Evolutionary conservation across 2,888 invertebrate genomes (phyloP), one percentile per base, ranked within the genome.

Genomic region (Machimus rusticus): DNA sequence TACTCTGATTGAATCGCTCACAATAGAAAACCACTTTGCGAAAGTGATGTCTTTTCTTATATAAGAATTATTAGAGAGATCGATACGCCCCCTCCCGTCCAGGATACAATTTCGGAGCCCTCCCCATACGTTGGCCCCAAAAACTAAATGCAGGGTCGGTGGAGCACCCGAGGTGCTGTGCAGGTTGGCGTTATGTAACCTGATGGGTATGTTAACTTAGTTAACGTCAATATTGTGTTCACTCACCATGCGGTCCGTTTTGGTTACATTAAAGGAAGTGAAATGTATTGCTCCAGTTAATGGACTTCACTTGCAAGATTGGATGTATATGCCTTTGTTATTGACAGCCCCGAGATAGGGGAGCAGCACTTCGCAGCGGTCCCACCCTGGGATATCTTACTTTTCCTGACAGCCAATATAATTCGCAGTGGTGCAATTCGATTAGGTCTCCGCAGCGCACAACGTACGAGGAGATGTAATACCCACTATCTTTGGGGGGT

Each of bases 1-100:
- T 74, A 74, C 74, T 34, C 74, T 85, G 85, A 85, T 85, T 85
- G 85, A 85, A 85, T 85, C 74, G 85, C 66, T 85, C 85, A 85
- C 85, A 85, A 85, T 85, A 85, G 85, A 85, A 85, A 85, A 85
- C 85, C 85, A 85, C 85, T 85, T 85, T 85, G 51, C 85, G 74
- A 85, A 85, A 85, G 85, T 85, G 85, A 85, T 85, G 85, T 85
- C 85, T 85, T 85, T 85, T 85, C 85, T 85, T 85, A 85, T 74
- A 74, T 85, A 74, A 85, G 85, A 85, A 85, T 74, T 82, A 82
- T 82, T 85, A 31, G 74, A 23, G 43, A 66, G 74, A 85, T 85
- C 85, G 85, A 85, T 85, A 85, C 28, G 43, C 43, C 43, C 19
- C 81, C 43, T 28, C 19, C 81, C 28, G 8, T 39, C 39, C 23